phyloP scores from a whole-genome alignment of 2,888 invertebrate genomes.

The Taenaris catops region DNA sequence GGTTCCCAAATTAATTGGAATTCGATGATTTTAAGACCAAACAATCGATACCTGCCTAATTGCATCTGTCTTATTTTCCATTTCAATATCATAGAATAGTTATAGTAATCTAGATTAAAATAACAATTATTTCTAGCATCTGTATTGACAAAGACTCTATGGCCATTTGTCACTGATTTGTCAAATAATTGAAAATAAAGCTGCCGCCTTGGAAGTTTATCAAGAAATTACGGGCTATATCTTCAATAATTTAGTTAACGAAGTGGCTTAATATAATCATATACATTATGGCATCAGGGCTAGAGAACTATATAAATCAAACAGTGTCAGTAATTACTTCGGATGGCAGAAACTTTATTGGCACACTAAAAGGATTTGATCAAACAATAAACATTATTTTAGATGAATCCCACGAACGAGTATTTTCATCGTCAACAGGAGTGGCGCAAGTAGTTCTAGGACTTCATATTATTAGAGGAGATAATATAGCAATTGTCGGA shows the following conservation, averaged over 20 bases:
- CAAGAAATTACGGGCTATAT: too few species aligned
- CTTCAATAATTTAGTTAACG: too few species aligned
- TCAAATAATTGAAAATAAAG: constrained; percentile 2
- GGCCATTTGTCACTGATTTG: too few species aligned
- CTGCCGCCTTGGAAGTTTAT: constrained; percentile 9
- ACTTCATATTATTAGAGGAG: constrained; percentile 97
- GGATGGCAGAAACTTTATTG: constrained; percentile 97
- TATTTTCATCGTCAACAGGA: constrained; percentile 95
- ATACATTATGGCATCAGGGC: constrained; percentile 86
- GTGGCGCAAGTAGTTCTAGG: constrained; percentile 94
- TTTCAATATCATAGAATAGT: too few species aligned
- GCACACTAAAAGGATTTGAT: constrained; percentile 98
- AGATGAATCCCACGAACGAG: constrained; percentile 98
- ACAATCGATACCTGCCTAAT: too few species aligned
- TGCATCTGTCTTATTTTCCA: too few species aligned
- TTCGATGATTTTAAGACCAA: too few species aligned
- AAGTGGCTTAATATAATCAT: background rate
- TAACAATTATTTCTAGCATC: too few species aligned
- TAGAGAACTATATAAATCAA: constrained; percentile 93
- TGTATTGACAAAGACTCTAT: too few species aligned
- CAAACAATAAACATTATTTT: constrained; percentile 99
- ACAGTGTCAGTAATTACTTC: constrained; percentile 97
- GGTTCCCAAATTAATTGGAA: too few species aligned
- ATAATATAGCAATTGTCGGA: constrained; percentile 96
- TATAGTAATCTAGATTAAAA: too few species aligned